Evolutionary conservation across 2,888 invertebrate species (phyloP).

Genomic region (Erpobdella octoculata): DNA sequence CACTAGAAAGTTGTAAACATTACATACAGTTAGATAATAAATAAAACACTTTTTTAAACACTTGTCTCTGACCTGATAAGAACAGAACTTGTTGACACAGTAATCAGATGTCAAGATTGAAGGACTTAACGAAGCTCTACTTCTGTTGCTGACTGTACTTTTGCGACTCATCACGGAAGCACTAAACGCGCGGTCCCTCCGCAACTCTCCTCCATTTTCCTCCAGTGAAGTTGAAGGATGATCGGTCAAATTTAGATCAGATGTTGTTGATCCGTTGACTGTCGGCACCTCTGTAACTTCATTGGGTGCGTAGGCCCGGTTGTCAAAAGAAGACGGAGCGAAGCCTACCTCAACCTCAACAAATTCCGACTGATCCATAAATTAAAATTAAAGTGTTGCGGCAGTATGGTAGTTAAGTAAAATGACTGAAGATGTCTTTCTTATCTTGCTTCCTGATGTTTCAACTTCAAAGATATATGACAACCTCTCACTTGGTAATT

Average conservation of each 20-base stretch:
- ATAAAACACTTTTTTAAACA: no score
- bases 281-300: background rate
- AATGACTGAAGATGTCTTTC: no score
- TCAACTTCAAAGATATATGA: no score
- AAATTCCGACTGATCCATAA: no score
- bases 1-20: background rate
- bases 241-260: no score
- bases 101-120: conserved; percentile 14
- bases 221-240: background rate
- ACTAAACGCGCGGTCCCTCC: conserved; percentile 30
- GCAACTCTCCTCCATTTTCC: background rate
- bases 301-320: background rate
- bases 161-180: conserved; percentile 30
- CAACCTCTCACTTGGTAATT: no score
- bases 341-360: conserved; percentile 7
- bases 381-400: no score
- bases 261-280: no score
- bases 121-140: conserved; percentile 26
- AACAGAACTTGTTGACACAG: conserved; percentile 18
- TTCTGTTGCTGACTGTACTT: conserved; percentile 21
- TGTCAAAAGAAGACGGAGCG: background rate
- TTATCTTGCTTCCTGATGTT: no score
- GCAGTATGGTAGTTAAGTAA: no score
- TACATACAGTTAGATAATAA: no score
- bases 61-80: conserved; percentile 1